A percentile compares a stretch with the other conserved stretches of the same genome.
Conservation (phyloP, 2,888 invertebrate genomes). For the Andrena praecox region DNA sequence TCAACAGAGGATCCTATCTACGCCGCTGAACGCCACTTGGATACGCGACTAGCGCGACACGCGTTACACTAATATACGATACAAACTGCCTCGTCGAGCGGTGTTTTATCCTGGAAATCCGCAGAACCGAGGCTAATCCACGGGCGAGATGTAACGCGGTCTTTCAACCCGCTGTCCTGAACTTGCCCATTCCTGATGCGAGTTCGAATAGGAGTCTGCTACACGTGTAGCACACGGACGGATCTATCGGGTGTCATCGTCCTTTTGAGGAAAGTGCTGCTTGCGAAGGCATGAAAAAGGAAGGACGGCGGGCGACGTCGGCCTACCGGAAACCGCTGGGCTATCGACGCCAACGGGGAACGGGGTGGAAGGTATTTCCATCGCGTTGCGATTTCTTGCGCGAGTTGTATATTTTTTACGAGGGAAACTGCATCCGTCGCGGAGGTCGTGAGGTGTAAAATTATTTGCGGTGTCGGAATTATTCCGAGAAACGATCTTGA, state of each 20-base stretch:
- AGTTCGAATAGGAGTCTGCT: slow-evolving; percentile 59
- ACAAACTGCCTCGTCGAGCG: slow-evolving; percentile 38
- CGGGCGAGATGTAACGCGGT: slow-evolving; percentile 70
- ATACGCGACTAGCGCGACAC: slow-evolving; percentile 41
- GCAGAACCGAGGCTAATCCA: slow-evolving; percentile 67
- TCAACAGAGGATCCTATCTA: not conserved
- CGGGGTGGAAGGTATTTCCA: slow-evolving; percentile 28
- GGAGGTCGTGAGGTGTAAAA: slow-evolving; percentile 42
- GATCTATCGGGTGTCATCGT: slow-evolving; percentile 36
- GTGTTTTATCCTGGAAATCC: slow-evolving; percentile 55
- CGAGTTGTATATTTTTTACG: slow-evolving; percentile 23
- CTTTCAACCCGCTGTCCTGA: slow-evolving; percentile 67
- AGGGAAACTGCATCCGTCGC: slow-evolving; percentile 40
- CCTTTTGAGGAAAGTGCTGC: slow-evolving; percentile 18
- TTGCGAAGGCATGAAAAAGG: not conserved
- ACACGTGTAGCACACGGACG: slow-evolving; percentile 11
- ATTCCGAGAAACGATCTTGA: slow-evolving; percentile 59
- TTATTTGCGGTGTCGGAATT: slow-evolving; percentile 50
- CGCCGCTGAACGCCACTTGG: slow-evolving; percentile 46
- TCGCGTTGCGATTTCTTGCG: slow-evolving; percentile 46
- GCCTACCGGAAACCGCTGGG: not conserved
- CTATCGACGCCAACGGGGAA: not conserved
- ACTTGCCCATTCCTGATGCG: slow-evolving; percentile 68
- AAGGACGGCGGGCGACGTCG: not conserved
- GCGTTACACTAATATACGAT: slow-evolving; percentile 46